These are phyloP conservation scores for Aldabrachelys gigantea DNA, from an alignment of 2,113 vertebrate genomes.

Conservation along the genomic window DNA sequence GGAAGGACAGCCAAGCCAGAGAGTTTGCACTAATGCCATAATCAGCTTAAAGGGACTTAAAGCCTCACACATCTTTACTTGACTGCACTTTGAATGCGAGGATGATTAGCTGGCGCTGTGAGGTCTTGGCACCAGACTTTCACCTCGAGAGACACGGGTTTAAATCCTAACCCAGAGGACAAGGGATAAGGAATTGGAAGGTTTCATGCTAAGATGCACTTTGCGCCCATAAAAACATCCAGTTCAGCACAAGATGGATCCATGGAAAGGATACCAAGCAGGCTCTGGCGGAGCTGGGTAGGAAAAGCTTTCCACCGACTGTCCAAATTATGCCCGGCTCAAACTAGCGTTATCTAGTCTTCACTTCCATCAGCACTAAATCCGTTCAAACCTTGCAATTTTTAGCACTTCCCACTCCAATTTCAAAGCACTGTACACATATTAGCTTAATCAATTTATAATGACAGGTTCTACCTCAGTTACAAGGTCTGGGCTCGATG, in stretches of 20 bases:
- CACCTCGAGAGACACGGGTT: neutral
- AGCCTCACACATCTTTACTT: neutral
- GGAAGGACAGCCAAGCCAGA: neutral
- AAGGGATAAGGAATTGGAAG: neutral
- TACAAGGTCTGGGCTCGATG: neutral
- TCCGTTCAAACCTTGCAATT: neutral
- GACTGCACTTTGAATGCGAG: neutral
- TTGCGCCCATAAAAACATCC: neutral
- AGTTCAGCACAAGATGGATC: neutral
- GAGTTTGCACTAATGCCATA: too few species aligned
- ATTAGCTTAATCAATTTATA: neutral
- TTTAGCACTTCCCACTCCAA: neutral
- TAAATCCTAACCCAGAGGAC: neutral
- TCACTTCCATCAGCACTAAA: neutral
- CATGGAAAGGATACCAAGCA: neutral
- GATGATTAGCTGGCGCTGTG: rapidly evolving
- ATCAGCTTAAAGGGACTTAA: neutral
- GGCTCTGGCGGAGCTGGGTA: rapidly evolving
- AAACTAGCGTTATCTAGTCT: neutral
- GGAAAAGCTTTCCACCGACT: neutral
- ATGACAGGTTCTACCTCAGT: neutral
- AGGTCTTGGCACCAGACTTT: neutral
- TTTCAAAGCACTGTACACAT: neutral
- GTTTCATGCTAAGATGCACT: neutral
- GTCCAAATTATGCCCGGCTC: neutral